Evolutionary conservation across 2,113 vertebrate species (phyloP), one percentile per base, ranked within the genome.

Genomic region (Corvus hawaiiensis): DNA sequence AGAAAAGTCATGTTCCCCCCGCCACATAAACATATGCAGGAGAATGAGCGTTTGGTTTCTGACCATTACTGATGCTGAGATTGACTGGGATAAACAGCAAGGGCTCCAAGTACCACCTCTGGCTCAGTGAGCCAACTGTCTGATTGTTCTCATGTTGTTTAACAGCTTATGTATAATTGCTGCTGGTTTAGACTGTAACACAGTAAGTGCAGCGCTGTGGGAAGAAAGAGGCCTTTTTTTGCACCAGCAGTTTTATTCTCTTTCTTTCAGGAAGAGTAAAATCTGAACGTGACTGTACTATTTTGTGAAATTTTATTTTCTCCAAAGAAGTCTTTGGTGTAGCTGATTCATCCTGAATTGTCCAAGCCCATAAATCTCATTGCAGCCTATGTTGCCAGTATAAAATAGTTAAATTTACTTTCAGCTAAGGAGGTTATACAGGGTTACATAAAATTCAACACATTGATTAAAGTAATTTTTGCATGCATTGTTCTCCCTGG

Each of bases 81-180:
- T 51, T 76, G 89, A 94, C 81, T 83, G 89, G 46, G 78, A 94
- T 62, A 93, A 93, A 79, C 89, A 96, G 91, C 77, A 95, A 92
- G 89, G 66, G 61, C n/a, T 89, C 84, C 62, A 84, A 93, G 62
- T 79, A 94, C 94, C 93, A 95, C 94, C 91, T 84, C 89, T 91
- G 89, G 93, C 84, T 93, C 84, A 91, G 58, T 66, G 84, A 94
- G 84, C 74, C 4, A 11, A 64, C 81, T 95, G 59, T 85, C 84
- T 93, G 93, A 94, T 84, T 92, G 80, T 83, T 93, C 84, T 85
- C 71, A 58, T 66, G 87, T 95, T 91, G 51, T 85, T 92, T 91
- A 95, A 96, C 84, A 89, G 84, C 62, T 91, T 91, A 94, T n/a
- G 46, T 87, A 43, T 89, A 96, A 96, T 91, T 95, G 89, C 91